Evolutionary conservation across 2,888 invertebrate species (phyloP).

Genomic region (Lamellibrachia satsuma): DNA sequence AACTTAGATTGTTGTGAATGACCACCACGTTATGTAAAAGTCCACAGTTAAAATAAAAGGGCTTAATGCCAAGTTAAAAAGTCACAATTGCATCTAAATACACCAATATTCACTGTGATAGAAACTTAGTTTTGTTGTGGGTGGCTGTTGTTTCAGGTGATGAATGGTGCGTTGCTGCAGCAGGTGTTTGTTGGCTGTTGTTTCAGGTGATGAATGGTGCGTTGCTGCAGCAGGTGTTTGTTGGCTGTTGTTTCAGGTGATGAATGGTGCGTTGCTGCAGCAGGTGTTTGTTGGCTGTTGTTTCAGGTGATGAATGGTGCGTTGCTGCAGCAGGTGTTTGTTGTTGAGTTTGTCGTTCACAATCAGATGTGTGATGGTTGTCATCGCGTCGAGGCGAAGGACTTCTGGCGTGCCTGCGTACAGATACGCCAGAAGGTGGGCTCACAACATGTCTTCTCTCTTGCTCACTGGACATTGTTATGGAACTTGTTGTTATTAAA

Average conservation of each 20-base stretch:
- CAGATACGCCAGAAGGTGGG: conserved; percentile 69
- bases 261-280: not conserved
- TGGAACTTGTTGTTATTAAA: no score
- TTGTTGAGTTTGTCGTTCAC: conserved; percentile 90
- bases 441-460: not conserved
- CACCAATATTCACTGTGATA: no score
- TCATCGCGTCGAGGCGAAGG: conserved; percentile 94
- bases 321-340: conserved; percentile 90
- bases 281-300: not conserved
- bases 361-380: conserved; percentile 98
- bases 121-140: not conserved
- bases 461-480: not conserved
- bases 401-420: conserved; percentile 91
- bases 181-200: conserved; percentile 95
- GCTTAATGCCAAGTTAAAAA: no score
- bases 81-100: no score
- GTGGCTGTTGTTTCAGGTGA: not conserved
- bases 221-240: conserved; percentile 90
- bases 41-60: no score
- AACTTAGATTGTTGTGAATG: no score
- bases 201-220: no score
- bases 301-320: conserved; percentile 80
- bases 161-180: conserved; percentile 77
- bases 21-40: no score
- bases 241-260: conserved; percentile 69